Conservation (phyloP, 2,797 vertebrate species). For the Ficedula albicollis region DNA sequence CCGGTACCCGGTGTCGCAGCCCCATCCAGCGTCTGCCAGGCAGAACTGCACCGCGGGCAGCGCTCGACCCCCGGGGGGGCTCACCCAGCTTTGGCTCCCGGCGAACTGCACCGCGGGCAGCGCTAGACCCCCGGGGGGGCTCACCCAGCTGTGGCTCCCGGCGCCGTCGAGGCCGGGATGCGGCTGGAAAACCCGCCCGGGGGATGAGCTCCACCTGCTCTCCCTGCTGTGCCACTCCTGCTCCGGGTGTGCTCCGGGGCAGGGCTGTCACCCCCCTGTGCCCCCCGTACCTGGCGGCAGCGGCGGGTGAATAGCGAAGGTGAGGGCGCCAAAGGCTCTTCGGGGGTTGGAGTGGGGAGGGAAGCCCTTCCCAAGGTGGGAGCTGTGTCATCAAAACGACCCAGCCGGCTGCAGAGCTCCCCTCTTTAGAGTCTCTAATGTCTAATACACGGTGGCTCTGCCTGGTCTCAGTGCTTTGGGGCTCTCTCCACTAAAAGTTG, state of each 20-base stretch:
- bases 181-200: rapidly evolving
- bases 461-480: not conserved
- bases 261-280: rapidly evolving
- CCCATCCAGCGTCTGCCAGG: constrained; percentile 50
- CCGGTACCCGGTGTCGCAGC: not conserved
- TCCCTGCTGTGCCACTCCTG: too few species aligned
- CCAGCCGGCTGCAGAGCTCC: not conserved
- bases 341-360: rapidly evolving
- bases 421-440: not conserved
- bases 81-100: rapidly evolving
- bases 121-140: not conserved
- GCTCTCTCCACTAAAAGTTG: not conserved
- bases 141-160: not conserved
- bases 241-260: too few species aligned
- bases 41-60: constrained; percentile 15
- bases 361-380: too few species aligned
- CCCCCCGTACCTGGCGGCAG: not conserved
- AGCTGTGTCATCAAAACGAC: rapidly evolving
- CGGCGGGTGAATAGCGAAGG: rapidly evolving
- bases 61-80: not conserved
- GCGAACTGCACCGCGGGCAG: not conserved
- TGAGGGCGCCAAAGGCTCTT: not conserved
- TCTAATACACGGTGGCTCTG: not conserved
- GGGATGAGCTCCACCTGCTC: not conserved
- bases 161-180: not conserved